Percentiles rank a stretch among this genome's conserved stretches.
phyloP scores from a whole-genome alignment of 1,140 invertebrate species.

The Euura lappo region DNA sequence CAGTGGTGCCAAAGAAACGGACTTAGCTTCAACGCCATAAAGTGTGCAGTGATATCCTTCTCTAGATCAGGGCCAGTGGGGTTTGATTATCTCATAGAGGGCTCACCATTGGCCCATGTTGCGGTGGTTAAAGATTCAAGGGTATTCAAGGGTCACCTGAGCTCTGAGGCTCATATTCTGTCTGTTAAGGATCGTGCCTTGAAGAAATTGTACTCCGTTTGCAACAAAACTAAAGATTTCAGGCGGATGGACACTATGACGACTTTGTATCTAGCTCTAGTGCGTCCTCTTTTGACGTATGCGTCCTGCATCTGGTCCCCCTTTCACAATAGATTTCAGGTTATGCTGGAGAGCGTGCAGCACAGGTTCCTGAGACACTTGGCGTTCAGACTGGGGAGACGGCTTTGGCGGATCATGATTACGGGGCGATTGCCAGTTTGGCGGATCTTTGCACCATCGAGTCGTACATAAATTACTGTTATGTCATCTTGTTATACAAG shows the following conservation, averaged over 20 bases:
- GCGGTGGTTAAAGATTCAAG: neutral
- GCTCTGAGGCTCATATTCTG: neutral
- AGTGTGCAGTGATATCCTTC: neutral
- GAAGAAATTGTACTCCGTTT: neutral
- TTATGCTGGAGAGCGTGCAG: neutral
- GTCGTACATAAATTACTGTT: no score
- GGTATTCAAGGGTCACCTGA: neutral
- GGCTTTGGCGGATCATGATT: no score
- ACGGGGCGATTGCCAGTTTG: no score
- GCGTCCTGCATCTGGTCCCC: neutral
- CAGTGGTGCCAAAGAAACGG: neutral
- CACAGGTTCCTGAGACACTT: neutral
- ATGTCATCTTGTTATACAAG: no score
- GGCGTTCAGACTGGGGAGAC: neutral
- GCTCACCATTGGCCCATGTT: neutral
- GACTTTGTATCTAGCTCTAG: neutral
- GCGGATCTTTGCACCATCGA: no score
- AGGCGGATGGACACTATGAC: neutral
- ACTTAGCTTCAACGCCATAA: neutral
- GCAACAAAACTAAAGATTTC: neutral
- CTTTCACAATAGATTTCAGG: neutral
- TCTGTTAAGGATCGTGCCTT: neutral
- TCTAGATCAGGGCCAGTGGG: neutral
- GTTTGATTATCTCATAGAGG: neutral
- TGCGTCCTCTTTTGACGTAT: neutral